A percentile compares a stretch with the other conserved stretches of the same genome.
phyloP scores from a whole-genome alignment of 1,140 invertebrate species.

The Eulimnadia texana region DNA sequence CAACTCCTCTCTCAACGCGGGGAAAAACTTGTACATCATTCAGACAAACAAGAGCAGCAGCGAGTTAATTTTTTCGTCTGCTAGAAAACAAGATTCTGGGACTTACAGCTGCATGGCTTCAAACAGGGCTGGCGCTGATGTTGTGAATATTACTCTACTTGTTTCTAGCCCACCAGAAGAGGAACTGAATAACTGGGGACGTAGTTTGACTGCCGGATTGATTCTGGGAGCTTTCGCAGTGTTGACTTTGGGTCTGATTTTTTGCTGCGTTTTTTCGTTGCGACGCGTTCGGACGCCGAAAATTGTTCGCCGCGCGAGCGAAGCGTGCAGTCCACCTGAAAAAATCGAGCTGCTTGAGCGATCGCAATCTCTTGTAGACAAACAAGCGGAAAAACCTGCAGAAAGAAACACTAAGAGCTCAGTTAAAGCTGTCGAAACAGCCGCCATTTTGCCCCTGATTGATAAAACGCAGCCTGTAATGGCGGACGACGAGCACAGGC shows the following conservation, averaged over 20 bases:
- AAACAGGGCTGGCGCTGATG: conserved; percentile 7
- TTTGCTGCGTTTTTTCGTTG: conserved; percentile 11
- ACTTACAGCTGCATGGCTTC: conserved; percentile 11
- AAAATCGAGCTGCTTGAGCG: not conserved
- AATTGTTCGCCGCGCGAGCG: not conserved
- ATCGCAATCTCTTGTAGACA: not conserved
- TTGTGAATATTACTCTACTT: conserved; percentile 6
- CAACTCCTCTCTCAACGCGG: conserved; percentile 6
- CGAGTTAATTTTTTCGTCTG: conserved; percentile 7
- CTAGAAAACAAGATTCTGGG: conserved; percentile 10
- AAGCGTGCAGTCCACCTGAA: not conserved
- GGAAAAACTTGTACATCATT: not conserved
- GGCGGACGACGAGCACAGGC: not conserved
- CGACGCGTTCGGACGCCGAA: conserved; percentile 1
- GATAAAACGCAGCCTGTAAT: not conserved
- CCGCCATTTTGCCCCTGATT: not conserved
- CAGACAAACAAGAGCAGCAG: conserved; percentile 10
- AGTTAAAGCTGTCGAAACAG: not conserved
- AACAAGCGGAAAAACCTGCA: not conserved
- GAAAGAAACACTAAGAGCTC: not conserved
- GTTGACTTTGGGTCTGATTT: not conserved
- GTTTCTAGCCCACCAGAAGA: not conserved
- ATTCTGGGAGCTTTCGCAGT: not conserved
- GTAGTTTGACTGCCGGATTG: not conserved
- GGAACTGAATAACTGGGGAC: not conserved